A percentile compares a stretch with the other conserved stretches of the same genome.
Evolutionary conservation across 2,797 vertebrate genomes (phyloP).

Genomic region (Hybognathus amarus): DNA sequence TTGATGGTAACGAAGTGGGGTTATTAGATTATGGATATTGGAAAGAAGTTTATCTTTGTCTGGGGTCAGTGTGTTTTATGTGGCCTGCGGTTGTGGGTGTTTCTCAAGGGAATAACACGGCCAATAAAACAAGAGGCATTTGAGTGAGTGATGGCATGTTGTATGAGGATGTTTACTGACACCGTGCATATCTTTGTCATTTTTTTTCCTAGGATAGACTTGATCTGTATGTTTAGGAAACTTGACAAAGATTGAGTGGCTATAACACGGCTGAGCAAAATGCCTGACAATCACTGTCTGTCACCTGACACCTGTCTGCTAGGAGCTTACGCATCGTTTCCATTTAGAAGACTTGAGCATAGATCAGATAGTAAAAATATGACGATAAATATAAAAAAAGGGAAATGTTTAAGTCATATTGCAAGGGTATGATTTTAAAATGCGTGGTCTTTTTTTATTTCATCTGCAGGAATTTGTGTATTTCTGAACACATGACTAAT

Average conservation of each 20-base stretch:
- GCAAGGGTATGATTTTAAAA: neutral
- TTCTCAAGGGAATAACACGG: slow-evolving; percentile 29
- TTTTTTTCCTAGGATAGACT: slow-evolving; percentile 54
- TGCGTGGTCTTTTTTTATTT: slow-evolving; percentile 40
- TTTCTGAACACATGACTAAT: slow-evolving; percentile 74
- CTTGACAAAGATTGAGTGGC: slow-evolving; percentile 79
- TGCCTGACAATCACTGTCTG: slow-evolving; percentile 75
- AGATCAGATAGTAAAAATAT: neutral
- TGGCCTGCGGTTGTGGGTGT: slow-evolving; percentile 19
- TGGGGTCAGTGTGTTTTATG: slow-evolving; percentile 31
- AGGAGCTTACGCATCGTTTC: slow-evolving; percentile 39
- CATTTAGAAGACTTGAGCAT: slow-evolving; percentile 17
- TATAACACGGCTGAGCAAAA: slow-evolving; percentile 68
- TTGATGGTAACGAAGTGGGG: slow-evolving; percentile 47
- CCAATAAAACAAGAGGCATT: slow-evolving; percentile 33
- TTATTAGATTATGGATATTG: slow-evolving; percentile 56
- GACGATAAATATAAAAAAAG: neutral
- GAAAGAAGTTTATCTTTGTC: slow-evolving; percentile 30
- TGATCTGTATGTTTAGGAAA: slow-evolving; percentile 67
- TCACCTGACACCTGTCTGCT: slow-evolving; percentile 71
- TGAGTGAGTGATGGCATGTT: slow-evolving; percentile 22
- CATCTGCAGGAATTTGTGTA: slow-evolving; percentile 61
- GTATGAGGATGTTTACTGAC: slow-evolving; percentile 42
- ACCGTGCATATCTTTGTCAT: slow-evolving; percentile 27
- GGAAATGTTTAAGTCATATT: neutral